Evolutionary conservation across 2,888 invertebrate species (phyloP), one percentile per base, ranked within the genome.

Genomic region (Ceriagrion tenellum): DNA sequence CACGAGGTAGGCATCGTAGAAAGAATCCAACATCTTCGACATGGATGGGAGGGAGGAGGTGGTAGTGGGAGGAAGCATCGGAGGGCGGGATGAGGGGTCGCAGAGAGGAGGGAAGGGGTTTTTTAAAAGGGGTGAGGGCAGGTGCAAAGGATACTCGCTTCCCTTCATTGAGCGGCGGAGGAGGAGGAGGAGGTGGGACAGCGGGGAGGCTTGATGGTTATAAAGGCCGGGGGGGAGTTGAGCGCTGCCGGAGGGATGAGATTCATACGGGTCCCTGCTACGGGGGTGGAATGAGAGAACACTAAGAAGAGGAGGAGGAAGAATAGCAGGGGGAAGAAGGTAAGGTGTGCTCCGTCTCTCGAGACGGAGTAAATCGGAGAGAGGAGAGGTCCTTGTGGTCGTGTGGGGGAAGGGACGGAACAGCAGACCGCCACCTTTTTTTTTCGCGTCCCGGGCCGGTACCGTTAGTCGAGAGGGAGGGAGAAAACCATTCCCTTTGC

Each of bases 81-180:
- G 4, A 89, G 55, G 89, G 89, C 47, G 23, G 35, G 59, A 20
- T 40, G 30, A 18, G 23, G 18, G 4, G 12, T 69, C 40, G 23
- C 30, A 16, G 18, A 55, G 35, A 40, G 69, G 47, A 6, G 23
- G 89, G 47, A 18, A 4, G 26, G 55, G 26, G 23, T 0, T 35
- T 16, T 0, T n/a, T n/a, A 8, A n/a, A 69, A 89, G 55, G 89
- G 89, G 69, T 93, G 93, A 63, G 93, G 93, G 93, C 93, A 93
- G 93, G 93, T 93, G 93, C 93, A 93, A 69, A 93, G 74, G 89
- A 89, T 89, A 55, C 55, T 18, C 55, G 93, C 40, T 93, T 47
- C 93, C 69, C 93, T 69, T 93, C 93, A 63, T 47, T 63, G 69
- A 63, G 93, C 55, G 59, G 56, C 56, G 30, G 56, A 23, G 91